Evolutionary conservation across 2,888 invertebrate species (phyloP), one percentile per base, ranked within the genome.

Genomic region (Troilus luridus): DNA sequence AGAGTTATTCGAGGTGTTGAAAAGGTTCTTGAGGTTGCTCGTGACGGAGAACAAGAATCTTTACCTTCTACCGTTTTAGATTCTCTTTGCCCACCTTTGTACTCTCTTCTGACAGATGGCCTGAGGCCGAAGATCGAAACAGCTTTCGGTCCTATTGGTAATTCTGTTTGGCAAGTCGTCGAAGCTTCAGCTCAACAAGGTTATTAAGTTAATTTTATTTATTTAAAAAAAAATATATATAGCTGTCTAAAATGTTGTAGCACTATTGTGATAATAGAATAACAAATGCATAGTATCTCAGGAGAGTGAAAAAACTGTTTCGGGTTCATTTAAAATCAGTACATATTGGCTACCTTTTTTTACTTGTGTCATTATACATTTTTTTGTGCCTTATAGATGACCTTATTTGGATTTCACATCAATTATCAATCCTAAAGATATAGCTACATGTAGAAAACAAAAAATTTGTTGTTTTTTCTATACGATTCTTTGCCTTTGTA

Each of bases 111-210:
- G 93, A 96, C 97, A 93, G 98, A 98, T 94, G 98, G 98, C 5
- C 95, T 98, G 41, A 97, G 97, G 94, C 96, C 97, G 64, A 96
- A 95, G 93, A 95, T 98, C 90, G 96, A 97, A 94, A 97, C 98
- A 10, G 96, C 98, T 72, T 98, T 98, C 94, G 98, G 98, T 81
- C 96, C 97, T 27, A 97, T 98, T 90, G 96, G 96, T 93, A 97
- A 98, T 94, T 97, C 97, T 12, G 97, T 98, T 90, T 98, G 98
- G 98, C 97, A 97, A 94, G 97, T 98, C 93, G 97, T 98, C 10
- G 98, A 98, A 94, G 97, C 97, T 64, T 97, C 98, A 14, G 97
- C 98, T 21, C 97, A 98, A 94, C 97, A 97, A 95, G 98, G 96
- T 92, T 27, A 62, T 21, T 58, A n/a, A 21, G 12, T 58, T 85